Percentiles rank a stretch among this genome's conserved stretches.
These are phyloP conservation scores for Microplitis demolitor DNA, from an alignment of 1,140 invertebrate species.

Conservation along the genomic window DNA sequence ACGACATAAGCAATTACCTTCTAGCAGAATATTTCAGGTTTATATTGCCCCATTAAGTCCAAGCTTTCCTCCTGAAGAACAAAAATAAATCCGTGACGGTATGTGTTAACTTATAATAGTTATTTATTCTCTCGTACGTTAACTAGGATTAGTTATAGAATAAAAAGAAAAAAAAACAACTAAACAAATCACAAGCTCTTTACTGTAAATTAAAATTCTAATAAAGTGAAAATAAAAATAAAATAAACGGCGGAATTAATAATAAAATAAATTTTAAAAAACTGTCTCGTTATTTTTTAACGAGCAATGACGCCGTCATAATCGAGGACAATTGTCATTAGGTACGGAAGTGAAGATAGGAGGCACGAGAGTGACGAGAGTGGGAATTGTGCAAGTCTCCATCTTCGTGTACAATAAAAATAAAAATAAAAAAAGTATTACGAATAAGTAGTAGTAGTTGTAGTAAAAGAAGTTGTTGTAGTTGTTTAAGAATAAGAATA, in stretches of 20 bases:
- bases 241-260: background rate
- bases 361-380: slow-evolving; percentile 4
- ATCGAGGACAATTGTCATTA: slow-evolving; percentile 12
- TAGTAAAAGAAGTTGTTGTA: too few relatives aligned
- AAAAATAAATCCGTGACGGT: slow-evolving; percentile 56
- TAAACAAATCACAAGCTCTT: background rate
- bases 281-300: background rate
- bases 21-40: slow-evolving; percentile 84
- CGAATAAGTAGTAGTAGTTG: too few relatives aligned
- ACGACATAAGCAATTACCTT: slow-evolving; percentile 67
- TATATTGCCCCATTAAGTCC: slow-evolving; percentile 83
- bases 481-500: background rate
- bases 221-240: too few relatives aligned
- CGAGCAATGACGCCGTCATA: background rate
- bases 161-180: background rate
- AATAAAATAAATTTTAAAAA: background rate
- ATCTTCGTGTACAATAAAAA: background rate
- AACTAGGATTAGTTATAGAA: background rate
- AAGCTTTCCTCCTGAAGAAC: slow-evolving; percentile 75
- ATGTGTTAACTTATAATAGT: slow-evolving; percentile 22
- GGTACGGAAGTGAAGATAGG: background rate
- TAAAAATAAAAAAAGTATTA: background rate
- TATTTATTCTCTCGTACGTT: slow-evolving; percentile 18
- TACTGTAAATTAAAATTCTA: background rate
- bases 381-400: background rate